Percentiles rank a stretch among this genome's conserved stretches.
Conservation (phyloP, 2,797 vertebrate genomes). For the Galaxias olidus region DNA sequence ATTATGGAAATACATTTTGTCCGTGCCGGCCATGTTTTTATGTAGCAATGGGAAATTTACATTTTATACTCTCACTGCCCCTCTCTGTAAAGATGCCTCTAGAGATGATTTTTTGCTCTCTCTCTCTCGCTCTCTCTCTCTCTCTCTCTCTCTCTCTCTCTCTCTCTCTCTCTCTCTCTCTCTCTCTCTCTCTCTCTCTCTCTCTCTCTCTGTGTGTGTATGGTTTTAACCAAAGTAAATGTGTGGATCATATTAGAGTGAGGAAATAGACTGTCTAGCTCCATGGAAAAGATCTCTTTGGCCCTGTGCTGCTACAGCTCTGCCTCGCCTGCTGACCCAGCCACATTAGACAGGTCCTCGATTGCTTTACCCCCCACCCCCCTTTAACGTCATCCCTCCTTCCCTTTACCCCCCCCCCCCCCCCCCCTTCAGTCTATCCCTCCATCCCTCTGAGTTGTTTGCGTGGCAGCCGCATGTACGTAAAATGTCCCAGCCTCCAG, state of each 20-base stretch:
- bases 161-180: not conserved
- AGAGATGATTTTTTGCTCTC: slow-evolving; percentile 34
- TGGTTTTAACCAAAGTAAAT: slow-evolving; percentile 10
- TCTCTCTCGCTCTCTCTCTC: slow-evolving; percentile 6
- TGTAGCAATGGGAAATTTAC: slow-evolving; percentile 46
- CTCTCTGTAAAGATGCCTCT: slow-evolving; percentile 42
- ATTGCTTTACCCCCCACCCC: not conserved
- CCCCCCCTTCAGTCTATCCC: not conserved
- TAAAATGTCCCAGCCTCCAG: not conserved
- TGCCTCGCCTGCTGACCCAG: slow-evolving; percentile 43
- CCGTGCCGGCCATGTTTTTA: slow-evolving; percentile 52
- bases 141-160: not conserved
- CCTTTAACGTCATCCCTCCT: not conserved
- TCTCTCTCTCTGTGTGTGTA: not conserved
- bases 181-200: not conserved
- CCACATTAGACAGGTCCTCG: slow-evolving; percentile 18
- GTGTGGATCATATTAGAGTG: slow-evolving; percentile 12
- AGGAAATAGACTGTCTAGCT: slow-evolving; percentile 17
- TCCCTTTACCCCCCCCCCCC: not conserved
- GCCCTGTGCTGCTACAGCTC: not conserved
- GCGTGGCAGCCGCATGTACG: slow-evolving; percentile 19
- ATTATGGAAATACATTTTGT: slow-evolving; percentile 66
- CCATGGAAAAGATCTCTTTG: slow-evolving; percentile 10
- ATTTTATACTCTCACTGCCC: slow-evolving; percentile 43
- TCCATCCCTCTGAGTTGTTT: slow-evolving; percentile 46